A percentile compares a stretch with the other conserved stretches of the same genome.
Evolutionary conservation across 2,888 invertebrate genomes (phyloP).

Genomic region (Drosophila picticornis): DNA sequence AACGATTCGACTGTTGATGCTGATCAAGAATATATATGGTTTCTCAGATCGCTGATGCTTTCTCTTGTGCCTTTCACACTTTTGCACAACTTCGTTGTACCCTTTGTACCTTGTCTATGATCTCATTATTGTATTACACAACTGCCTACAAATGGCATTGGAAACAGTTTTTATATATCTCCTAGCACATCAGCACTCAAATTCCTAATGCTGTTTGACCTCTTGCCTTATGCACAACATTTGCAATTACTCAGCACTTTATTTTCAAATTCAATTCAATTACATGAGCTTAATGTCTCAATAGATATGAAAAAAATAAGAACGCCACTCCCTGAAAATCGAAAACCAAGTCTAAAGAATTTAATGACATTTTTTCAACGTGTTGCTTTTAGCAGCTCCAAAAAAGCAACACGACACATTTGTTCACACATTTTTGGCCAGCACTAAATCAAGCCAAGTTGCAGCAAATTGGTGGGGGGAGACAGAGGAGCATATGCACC

Average conservation of each 20-base stretch:
- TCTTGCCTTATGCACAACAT: not conserved
- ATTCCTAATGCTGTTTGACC: slow-evolving; percentile 2
- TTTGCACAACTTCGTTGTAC: not conserved
- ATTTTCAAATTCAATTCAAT: slow-evolving; percentile 44
- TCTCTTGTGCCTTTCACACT: not conserved
- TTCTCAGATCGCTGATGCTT: not conserved
- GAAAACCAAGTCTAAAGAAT: slow-evolving; percentile 38
- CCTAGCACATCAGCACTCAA: not conserved
- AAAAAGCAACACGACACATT: slow-evolving; percentile 38
- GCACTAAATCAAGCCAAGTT: slow-evolving; percentile 29
- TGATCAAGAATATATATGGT: not conserved
- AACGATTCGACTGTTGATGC: not conserved
- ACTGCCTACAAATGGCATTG: not conserved
- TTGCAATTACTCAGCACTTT: slow-evolving; percentile 31
- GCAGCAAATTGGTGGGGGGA: not conserved
- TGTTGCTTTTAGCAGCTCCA: slow-evolving; percentile 51
- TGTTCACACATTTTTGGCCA: slow-evolving; percentile 28
- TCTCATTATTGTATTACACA: not conserved
- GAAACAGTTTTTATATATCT: not conserved
- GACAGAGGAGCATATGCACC: not conserved
- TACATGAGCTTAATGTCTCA: slow-evolving; percentile 44
- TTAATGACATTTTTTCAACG: slow-evolving; percentile 45
- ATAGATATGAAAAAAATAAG: slow-evolving; percentile 9
- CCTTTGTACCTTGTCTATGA: not conserved
- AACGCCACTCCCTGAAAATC: slow-evolving; percentile 34